Percentiles rank a stretch among this genome's conserved stretches.
Evolutionary conservation across 2,888 invertebrate genomes (phyloP).

Genomic region (Sarcophaga variegata): DNA sequence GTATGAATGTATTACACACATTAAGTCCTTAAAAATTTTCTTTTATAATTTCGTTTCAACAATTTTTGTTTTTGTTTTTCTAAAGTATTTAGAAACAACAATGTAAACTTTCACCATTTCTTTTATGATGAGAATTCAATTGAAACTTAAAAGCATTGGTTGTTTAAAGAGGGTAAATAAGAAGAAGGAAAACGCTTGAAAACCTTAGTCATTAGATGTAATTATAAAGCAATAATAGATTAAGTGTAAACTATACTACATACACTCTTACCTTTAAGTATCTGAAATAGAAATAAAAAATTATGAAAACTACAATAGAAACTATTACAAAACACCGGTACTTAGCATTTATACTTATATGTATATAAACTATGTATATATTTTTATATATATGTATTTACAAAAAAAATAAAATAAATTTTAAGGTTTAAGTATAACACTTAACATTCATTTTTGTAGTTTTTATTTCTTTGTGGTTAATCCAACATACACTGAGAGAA

Average conservation of each 20-base stretch:
- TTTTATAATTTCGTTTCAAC: no score
- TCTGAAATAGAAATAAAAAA: constrained; percentile 2
- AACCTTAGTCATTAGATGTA: constrained; percentile 56
- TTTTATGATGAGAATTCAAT: no score
- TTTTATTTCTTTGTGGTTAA: constrained; percentile 3
- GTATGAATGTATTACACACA: not conserved
- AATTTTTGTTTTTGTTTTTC: no score
- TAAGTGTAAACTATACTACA: constrained; percentile 18
- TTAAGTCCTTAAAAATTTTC: not conserved
- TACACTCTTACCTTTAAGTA: constrained; percentile 34
- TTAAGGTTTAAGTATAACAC: constrained; percentile 50
- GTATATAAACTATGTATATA: no score
- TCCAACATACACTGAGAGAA: not conserved
- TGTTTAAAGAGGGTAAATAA: not conserved
- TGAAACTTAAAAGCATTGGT: constrained; percentile 27
- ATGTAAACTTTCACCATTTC: no score
- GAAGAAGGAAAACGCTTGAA: constrained; percentile 6
- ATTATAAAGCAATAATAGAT: constrained; percentile 59
- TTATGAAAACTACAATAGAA: constrained; percentile 13
- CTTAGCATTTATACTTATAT: not conserved
- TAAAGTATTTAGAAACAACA: no score
- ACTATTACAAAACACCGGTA: constrained; percentile 12
- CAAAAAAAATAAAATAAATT: not conserved
- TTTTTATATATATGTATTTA: no score
- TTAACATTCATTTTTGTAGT: not conserved